Evolutionary conservation across 2,113 vertebrate genomes (phyloP).

Genomic region (Halichoerus grypus): DNA sequence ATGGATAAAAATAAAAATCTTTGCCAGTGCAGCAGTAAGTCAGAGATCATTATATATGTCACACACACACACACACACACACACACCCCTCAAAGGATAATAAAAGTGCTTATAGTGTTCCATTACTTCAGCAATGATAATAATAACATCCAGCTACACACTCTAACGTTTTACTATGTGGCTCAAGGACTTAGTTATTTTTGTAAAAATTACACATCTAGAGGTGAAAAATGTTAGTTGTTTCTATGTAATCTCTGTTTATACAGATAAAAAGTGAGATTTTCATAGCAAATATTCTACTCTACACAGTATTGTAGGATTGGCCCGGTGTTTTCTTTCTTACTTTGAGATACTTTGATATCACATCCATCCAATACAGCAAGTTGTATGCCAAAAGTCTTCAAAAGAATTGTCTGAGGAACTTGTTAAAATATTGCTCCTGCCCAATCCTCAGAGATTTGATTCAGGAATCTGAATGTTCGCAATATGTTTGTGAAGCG

Average conservation of each 20-base stretch:
- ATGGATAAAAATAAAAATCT: slow-evolving; percentile 53
- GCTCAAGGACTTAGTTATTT: neutral
- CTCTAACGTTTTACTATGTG: neutral
- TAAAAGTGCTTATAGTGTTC: neutral
- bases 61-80: neutral
- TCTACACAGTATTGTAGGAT: neutral
- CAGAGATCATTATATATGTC: neutral
- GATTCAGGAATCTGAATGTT: neutral
- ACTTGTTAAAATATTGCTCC: neutral
- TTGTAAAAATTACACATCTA: neutral
- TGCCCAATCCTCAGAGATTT: neutral
- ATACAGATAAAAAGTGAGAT: neutral
- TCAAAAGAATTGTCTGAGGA: neutral
- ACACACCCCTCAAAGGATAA: neutral
- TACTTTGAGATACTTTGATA: neutral
- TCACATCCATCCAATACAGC: neutral
- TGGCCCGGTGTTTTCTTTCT: neutral
- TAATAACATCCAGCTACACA: neutral
- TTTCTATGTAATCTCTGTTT: neutral
- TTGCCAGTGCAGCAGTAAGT: neutral
- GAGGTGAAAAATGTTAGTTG: neutral
- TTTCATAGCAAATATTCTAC: neutral
- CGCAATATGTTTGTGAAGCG: neutral
- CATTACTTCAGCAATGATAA: neutral
- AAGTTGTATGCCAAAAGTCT: neutral